Percentiles rank a stretch among this genome's conserved stretches.
phyloP scores from a whole-genome alignment of 2,113 vertebrate species.

The Plecturocebus donacophilus region DNA sequence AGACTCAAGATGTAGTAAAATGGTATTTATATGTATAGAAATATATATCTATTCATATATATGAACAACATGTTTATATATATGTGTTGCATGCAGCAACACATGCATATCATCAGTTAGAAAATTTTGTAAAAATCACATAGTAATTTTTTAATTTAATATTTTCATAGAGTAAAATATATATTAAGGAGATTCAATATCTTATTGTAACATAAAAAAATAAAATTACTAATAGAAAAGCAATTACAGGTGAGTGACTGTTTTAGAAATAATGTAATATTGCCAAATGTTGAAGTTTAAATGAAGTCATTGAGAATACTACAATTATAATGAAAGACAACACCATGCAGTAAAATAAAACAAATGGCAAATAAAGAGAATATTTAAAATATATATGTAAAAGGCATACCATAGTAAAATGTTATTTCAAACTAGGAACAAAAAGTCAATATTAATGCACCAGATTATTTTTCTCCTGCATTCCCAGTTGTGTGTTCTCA shows the following conservation, averaged over 20 bases:
- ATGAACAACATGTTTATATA: too few relatives aligned
- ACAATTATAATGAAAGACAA: not conserved
- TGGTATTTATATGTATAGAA: not conserved
- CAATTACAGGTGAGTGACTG: not conserved
- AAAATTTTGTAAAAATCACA: not conserved
- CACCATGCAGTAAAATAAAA: not conserved
- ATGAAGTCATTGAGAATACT: not conserved
- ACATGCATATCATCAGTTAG: not conserved
- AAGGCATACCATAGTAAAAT: not conserved
- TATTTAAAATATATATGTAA: not conserved
- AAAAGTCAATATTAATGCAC: not conserved
- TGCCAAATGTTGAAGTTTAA: not conserved
- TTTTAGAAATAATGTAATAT: not conserved
- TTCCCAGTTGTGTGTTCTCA: not conserved
- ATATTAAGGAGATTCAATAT: not conserved
- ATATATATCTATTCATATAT: too few relatives aligned
- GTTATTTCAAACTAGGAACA: not conserved
- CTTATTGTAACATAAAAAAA: slow-evolving; percentile 1
- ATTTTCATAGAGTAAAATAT: not conserved
- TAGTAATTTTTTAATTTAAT: not conserved
- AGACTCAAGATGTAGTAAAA: not conserved
- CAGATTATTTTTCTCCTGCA: not conserved
- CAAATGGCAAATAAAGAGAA: not conserved
- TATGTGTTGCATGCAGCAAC: too few relatives aligned
- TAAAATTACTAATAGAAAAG: not conserved